Conservation (phyloP, 2,888 invertebrate genomes). For the Parelbella ahira region DNA sequence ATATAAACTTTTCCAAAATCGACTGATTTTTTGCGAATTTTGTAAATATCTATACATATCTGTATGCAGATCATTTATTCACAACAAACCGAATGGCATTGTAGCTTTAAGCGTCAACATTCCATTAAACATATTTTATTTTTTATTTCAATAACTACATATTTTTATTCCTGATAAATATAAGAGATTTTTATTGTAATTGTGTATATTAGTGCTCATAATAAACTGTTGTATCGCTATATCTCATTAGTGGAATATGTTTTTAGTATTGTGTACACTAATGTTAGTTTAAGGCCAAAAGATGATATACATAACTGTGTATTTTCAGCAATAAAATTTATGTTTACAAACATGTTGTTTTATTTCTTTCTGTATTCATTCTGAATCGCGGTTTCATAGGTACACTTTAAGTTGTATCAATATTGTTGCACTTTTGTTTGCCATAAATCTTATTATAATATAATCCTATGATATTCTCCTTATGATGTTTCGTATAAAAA, state of each 20-base stretch:
- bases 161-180: constrained; percentile 45
- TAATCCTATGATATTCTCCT: too few species aligned
- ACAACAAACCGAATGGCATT: constrained; percentile 55
- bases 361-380: constrained; percentile 26
- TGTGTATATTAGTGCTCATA: constrained; percentile 45
- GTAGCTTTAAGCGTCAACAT: constrained; percentile 60
- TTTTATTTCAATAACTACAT: constrained; percentile 46
- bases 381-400: too few species aligned
- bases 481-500: too few species aligned
- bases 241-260: constrained; percentile 65
- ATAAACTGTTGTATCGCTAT: constrained; percentile 69
- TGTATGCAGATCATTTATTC: constrained; percentile 19
- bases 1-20: constrained; percentile 29
- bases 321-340: constrained; percentile 75
- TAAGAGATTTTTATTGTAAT: constrained; percentile 33
- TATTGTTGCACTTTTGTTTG: too few species aligned
- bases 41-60: constrained; percentile 22
- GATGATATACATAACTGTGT: constrained; percentile 74
- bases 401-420: too few species aligned
- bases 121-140: constrained; percentile 50
- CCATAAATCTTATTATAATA: too few species aligned
- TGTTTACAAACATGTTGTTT: constrained; percentile 54
- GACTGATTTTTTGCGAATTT: constrained; percentile 27
- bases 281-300: constrained; percentile 76
- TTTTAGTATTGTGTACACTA: constrained; percentile 70